phyloP scores from a whole-genome alignment of 2,113 vertebrate species.

The Redunca redunca region DNA sequence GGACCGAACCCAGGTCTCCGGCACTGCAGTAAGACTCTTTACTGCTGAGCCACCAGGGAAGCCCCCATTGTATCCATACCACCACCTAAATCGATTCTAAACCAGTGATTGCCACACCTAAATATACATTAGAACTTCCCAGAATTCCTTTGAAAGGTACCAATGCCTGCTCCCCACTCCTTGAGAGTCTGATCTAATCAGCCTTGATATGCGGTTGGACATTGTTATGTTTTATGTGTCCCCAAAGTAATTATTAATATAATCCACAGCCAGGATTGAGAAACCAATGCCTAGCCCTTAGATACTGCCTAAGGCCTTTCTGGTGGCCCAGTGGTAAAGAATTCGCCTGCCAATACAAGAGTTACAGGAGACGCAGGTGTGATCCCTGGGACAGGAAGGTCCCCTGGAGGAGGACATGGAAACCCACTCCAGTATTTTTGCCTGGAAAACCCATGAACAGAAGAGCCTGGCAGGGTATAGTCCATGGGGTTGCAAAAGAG shows the following conservation, averaged over 20 bases:
- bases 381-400: not conserved
- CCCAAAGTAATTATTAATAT: not conserved
- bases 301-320: accelerated
- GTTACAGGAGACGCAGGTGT: too few relatives aligned
- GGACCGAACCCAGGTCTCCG: accelerated
- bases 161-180: not conserved
- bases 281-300: not conserved
- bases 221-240: not conserved
- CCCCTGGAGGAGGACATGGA: not conserved
- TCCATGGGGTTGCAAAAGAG: not conserved
- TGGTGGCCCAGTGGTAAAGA: not conserved
- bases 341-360: not conserved
- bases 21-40: not conserved
- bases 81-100: not conserved
- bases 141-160: not conserved
- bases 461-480: not conserved
- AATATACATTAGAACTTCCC: not conserved
- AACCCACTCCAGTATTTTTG: not conserved
- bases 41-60: not conserved
- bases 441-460: not conserved
- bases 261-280: not conserved
- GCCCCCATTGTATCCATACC: not conserved
- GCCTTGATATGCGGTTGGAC: not conserved
- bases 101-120: not conserved
- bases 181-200: not conserved